Base-by-base conservation (phyloP, 2,113 vertebrate genomes). In the Periophthalmodon schlosseri region DNA sequence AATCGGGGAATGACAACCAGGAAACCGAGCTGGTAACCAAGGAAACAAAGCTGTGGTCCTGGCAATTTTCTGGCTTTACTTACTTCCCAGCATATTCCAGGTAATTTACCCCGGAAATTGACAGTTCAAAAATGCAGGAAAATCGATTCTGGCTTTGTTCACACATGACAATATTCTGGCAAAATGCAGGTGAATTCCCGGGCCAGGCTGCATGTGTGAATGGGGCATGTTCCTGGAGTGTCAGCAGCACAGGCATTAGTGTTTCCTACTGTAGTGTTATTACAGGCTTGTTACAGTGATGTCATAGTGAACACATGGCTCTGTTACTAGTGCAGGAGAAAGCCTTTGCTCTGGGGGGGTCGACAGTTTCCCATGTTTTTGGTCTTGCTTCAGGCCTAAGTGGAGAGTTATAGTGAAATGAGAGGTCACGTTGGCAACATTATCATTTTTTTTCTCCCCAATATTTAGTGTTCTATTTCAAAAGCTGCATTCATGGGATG, bases 341-440 rank as follows among this genome's bases (percentile, higher is more conserved):
- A 56, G 52, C 67, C 72, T 75, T 83, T 73, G 66, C 76, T 24
- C 39, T 80, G 72, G 84, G 86, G 75, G 68, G 86, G 86, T 91
- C 72, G 85, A 91, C 84, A 90, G 69, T 84, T 86, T 82, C 81
- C 83, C 84, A 89, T 80, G 78, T 63, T 63, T 61, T 63, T 63
- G 90, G 87, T 91, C 73, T 88, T 70, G 64, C 77, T 65, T 68
- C 79, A 80, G 83, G 76, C 78, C 70, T 86, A 85, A n/a, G 72
- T 89, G 78, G 69, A 89, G 79, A 74, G 57, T 85, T 80, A 75
- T 72, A 84, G 77, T 72, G 77, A 85, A 75, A 84, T 79, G 85
- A 85, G 86, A 92, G 88, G 89, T 91, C 57, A 87, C 83, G 84
- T 92, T 91, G 88, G 91, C 85, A 88, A 85, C 87, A 89, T 84